Conservation (phyloP, 2,113 vertebrate species). For the Ammodytes marinus region DNA sequence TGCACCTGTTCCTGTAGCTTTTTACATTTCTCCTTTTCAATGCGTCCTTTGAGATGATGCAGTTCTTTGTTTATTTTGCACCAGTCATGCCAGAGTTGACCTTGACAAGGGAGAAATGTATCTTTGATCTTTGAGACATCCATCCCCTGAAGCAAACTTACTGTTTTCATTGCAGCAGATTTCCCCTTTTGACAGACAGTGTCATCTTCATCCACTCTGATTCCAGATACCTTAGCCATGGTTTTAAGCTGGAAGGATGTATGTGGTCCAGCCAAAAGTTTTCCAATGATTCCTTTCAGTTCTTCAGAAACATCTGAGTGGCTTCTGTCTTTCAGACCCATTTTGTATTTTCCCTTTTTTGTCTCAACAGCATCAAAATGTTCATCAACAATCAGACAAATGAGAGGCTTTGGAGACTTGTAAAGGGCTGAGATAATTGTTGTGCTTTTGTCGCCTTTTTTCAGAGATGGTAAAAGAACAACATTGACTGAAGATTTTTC, state of each 20-base stretch:
- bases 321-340: conserved; percentile 73
- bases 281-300: conserved; percentile 65
- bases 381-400: conserved; percentile 72
- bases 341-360: conserved; percentile 48
- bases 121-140: conserved; percentile 75
- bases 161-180: conserved; percentile 42
- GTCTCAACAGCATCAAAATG: background rate
- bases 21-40: conserved; percentile 69
- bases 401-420: conserved; percentile 67
- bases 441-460: conserved; percentile 35
- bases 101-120: conserved; percentile 59
- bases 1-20: conserved; percentile 71
- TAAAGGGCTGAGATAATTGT: conserved; percentile 54
- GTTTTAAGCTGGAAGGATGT: conserved; percentile 59
- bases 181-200: conserved; percentile 58
- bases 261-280: conserved; percentile 50
- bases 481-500: conserved; percentile 78
- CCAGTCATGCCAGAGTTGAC: conserved; percentile 76
- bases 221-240: conserved; percentile 51
- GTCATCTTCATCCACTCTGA: conserved; percentile 75
- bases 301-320: conserved; percentile 71
- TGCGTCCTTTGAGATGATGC: conserved; percentile 71
- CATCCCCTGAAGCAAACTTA: conserved; percentile 49
- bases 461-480: conserved; percentile 61
- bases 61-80: conserved; percentile 78